phyloP scores from a whole-genome alignment of 2,888 invertebrate species.

The Xestoiulus laeticollis region DNA sequence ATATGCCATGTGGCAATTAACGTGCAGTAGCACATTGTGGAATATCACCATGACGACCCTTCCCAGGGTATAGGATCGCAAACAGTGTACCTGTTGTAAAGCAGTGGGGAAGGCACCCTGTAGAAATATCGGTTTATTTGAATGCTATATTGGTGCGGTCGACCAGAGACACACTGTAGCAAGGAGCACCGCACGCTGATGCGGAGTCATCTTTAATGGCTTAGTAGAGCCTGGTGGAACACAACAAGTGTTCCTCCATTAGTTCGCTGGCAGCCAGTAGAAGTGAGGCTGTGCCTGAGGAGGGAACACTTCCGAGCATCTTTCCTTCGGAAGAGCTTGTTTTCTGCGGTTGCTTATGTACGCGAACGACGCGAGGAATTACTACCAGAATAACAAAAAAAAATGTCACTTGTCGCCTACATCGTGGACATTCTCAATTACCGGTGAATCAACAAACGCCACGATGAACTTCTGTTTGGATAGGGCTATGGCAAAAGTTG shows the following conservation, averaged over 20 bases:
- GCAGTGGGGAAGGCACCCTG: neutral
- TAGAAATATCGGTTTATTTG: neutral
- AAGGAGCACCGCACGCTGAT: too few species aligned
- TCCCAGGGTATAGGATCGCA: too few species aligned
- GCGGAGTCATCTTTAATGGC: neutral
- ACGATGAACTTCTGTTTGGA: neutral
- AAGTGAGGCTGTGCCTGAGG: neutral
- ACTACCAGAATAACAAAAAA: too few species aligned
- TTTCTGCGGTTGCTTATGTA: neutral
- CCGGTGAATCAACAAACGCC: neutral
- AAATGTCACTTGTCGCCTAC: neutral
- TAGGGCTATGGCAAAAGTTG: neutral
- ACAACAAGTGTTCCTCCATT: neutral
- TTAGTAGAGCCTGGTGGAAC: neutral
- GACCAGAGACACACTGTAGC: neutral
- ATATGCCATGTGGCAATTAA: too few species aligned
- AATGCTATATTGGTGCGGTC: neutral
- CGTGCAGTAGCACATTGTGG: too few species aligned
- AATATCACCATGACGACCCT: too few species aligned
- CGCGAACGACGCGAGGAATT: neutral
- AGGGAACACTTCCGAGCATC: neutral
- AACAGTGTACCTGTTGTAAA: too few species aligned
- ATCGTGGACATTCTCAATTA: neutral
- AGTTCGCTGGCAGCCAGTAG: neutral
- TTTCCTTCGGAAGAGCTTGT: neutral